phyloP scores from a whole-genome alignment of 2,888 invertebrate genomes.

The Pterostichus niger region DNA sequence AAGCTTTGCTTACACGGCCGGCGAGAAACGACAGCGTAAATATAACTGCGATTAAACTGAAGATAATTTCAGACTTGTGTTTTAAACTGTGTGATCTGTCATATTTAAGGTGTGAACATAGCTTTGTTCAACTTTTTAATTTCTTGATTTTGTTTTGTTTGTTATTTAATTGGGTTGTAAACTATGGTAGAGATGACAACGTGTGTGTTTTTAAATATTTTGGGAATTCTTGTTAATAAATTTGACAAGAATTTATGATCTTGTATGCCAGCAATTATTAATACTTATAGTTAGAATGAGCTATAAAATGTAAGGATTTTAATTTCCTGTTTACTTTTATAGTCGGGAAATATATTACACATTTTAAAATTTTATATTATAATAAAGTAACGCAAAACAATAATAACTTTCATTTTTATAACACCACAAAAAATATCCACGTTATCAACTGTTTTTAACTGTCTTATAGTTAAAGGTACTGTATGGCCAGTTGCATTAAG shows the following conservation, averaged over 20 bases:
- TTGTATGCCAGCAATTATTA: constrained; percentile 47
- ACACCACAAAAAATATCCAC: too few relatives aligned
- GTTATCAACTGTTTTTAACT: too few relatives aligned
- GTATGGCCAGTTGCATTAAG: too few relatives aligned
- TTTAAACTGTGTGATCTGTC: constrained; percentile 56
- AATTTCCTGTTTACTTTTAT: constrained; percentile 39
- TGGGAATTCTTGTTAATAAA: constrained; percentile 52
- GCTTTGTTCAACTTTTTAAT: constrained; percentile 30
- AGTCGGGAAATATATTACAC: constrained; percentile 30
- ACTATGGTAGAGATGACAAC: constrained; percentile 30
- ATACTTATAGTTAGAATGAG: constrained; percentile 46
- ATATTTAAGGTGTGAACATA: constrained; percentile 62
- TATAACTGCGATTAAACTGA: constrained; percentile 49
- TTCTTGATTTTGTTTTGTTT: constrained; percentile 29
- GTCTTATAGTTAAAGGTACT: too few relatives aligned
- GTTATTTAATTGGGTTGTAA: constrained; percentile 50
- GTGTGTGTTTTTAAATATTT: constrained; percentile 46
- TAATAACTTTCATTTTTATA: too few relatives aligned
- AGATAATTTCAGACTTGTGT: constrained; percentile 58
- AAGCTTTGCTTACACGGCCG: constrained; percentile 47
- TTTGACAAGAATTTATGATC: constrained; percentile 50
- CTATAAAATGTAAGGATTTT: constrained; percentile 36
- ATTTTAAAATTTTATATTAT: constrained; percentile 16
- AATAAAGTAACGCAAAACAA: neutral
- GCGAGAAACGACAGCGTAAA: constrained; percentile 49